These are phyloP conservation scores for Noctilio leporinus DNA, from an alignment of 2,113 vertebrate species.

Conservation along the genomic window DNA sequence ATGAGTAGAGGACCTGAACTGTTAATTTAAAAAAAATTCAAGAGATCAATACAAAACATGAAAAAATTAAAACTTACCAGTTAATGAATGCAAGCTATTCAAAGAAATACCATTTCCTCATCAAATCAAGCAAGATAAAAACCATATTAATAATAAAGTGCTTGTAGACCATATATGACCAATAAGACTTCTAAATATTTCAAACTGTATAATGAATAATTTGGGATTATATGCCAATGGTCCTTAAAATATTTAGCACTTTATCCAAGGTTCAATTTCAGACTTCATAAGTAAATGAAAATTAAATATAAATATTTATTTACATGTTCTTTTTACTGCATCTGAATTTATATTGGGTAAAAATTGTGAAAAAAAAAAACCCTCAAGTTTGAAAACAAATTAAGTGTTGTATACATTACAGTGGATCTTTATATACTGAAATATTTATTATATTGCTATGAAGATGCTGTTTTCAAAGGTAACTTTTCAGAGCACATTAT, in stretches of 20 bases:
- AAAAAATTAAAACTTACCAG: not conserved
- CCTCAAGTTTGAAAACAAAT: not conserved
- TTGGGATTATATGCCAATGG: not conserved
- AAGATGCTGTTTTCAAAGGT: not conserved
- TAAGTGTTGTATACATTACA: not conserved
- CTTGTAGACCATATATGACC: not conserved
- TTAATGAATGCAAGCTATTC: not conserved
- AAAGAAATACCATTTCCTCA: not conserved
- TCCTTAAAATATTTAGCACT: not conserved
- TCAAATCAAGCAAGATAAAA: not conserved
- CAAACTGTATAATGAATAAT: not conserved
- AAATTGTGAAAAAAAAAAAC: not conserved
- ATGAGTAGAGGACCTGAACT: not conserved
- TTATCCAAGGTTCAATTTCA: not conserved
- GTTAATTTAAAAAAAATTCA: not conserved
- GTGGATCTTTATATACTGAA: not conserved
- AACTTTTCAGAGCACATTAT: not conserved
- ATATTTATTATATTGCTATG: not conserved
- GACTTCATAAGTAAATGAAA: not conserved
- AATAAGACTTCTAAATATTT: not conserved
- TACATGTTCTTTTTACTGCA: not conserved
- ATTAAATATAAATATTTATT: not conserved
- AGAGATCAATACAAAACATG: not conserved
- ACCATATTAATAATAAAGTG: not conserved
- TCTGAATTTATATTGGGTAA: not conserved